Percentiles rank a stretch among this genome's conserved stretches.
Evolutionary conservation across 2,888 invertebrate species (phyloP).

Genomic region (Synergus itoensis): DNA sequence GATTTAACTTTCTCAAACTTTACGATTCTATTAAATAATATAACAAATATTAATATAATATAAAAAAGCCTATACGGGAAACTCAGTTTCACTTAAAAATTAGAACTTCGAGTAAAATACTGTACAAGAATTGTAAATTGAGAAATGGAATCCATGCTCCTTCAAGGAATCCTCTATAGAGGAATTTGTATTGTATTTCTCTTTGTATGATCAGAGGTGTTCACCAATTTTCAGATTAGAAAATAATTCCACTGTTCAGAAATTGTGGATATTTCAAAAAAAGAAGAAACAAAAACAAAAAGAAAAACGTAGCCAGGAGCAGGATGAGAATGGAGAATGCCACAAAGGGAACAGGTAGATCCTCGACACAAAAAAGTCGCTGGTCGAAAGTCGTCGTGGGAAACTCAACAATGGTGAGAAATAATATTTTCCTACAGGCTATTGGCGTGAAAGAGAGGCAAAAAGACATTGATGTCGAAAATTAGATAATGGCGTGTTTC

Average conservation of each 20-base stretch:
- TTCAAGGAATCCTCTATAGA: too few species aligned
- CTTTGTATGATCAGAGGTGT: too few species aligned
- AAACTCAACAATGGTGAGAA: conserved; percentile 35
- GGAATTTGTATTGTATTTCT: too few species aligned
- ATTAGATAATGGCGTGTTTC: conserved; percentile 57
- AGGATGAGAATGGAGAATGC: conserved; percentile 4
- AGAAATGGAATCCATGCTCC: too few species aligned
- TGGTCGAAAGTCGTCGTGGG: conserved; percentile 6
- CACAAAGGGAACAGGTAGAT: conserved; percentile 24
- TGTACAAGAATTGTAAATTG: too few species aligned
- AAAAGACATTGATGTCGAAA: conserved; percentile 46
- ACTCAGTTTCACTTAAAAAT: too few species aligned
- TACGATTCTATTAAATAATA: too few species aligned
- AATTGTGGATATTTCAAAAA: not conserved
- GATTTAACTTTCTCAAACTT: too few species aligned
- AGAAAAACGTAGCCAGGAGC: not conserved
- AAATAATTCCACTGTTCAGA: not conserved
- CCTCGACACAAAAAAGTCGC: conserved; percentile 41
- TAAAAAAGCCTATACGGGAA: too few species aligned
- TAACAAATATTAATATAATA: too few species aligned
- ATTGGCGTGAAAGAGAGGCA: conserved; percentile 43
- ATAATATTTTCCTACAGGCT: conserved; percentile 48
- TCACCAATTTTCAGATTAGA: not conserved
- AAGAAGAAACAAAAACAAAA: not conserved
- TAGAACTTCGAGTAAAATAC: too few species aligned